Evolutionary conservation across 2,888 invertebrate species (phyloP).

Genomic region (Pristionchus mayeri): DNA sequence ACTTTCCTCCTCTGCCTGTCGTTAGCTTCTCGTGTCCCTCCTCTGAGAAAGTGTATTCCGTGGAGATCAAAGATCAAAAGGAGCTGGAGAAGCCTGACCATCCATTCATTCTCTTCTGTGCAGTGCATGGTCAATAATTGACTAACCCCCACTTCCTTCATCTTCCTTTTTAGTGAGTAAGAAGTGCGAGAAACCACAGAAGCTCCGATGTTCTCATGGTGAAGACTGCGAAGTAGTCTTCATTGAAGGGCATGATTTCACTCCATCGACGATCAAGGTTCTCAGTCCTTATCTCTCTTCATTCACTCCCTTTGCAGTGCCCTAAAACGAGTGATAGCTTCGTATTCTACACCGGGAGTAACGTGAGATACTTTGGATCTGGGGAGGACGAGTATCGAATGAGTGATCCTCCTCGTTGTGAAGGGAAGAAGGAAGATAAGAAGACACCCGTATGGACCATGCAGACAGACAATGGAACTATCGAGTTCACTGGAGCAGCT

Average conservation of each 20-base stretch:
- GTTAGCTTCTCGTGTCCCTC: background rate
- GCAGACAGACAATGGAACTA: background rate
- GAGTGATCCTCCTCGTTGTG: no score
- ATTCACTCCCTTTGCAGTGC: background rate
- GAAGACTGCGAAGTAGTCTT: background rate
- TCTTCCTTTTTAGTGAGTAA: background rate
- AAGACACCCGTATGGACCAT: background rate
- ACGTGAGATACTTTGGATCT: no score
- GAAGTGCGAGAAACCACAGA: background rate
- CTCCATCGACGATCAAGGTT: background rate
- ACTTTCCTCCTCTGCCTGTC: background rate
- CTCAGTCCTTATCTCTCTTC: background rate
- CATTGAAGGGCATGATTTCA: background rate
- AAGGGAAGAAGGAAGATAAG: background rate
- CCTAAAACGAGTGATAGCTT: background rate
- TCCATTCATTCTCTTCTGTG: conserved; percentile 11
- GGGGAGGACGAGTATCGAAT: no score
- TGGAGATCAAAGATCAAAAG: background rate
- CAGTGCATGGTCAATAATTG: background rate
- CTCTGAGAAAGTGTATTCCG: background rate
- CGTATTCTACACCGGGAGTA: no score
- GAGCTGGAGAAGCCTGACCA: background rate
- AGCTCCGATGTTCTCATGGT: background rate
- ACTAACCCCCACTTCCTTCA: background rate
- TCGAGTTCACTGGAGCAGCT: background rate